Evolutionary conservation across 2,113 vertebrate genomes (phyloP).

Genomic region (Panthera tigris): DNA sequence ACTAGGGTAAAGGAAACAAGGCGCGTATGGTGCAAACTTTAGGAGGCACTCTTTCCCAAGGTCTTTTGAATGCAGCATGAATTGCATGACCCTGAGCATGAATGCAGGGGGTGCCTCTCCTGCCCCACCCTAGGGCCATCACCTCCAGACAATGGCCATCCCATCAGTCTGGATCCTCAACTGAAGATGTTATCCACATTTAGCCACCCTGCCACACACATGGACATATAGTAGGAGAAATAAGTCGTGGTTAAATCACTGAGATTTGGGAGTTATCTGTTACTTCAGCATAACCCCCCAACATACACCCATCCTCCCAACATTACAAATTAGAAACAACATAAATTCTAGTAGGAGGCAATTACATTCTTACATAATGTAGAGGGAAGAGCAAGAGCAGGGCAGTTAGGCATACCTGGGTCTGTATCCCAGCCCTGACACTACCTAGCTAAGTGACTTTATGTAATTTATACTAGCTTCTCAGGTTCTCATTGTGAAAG

Average conservation of each 20-base stretch:
- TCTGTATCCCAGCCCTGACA: background rate
- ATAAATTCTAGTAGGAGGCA: background rate
- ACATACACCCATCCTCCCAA: background rate
- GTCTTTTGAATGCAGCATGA: background rate
- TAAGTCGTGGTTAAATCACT: background rate
- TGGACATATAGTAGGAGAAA: background rate
- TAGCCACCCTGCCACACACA: background rate
- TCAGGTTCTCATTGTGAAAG: background rate
- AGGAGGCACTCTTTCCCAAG: background rate
- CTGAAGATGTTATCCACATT: background rate
- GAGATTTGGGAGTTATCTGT: background rate
- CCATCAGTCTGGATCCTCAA: background rate
- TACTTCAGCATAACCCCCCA: background rate
- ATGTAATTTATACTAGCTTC: background rate
- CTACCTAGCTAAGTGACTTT: background rate
- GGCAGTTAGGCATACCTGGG: background rate
- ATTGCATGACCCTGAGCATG: background rate
- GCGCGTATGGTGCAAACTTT: background rate
- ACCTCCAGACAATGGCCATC: background rate
- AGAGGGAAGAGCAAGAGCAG: background rate
- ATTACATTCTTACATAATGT: background rate
- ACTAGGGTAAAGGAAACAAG: background rate
- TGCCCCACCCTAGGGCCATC: background rate
- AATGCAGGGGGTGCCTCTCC: background rate
- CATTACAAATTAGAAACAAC: slow-evolving; percentile 16